Evolutionary conservation across 2,888 invertebrate species (phyloP), one percentile per base, ranked within the genome.

Genomic region (Nyleta sp.): DNA sequence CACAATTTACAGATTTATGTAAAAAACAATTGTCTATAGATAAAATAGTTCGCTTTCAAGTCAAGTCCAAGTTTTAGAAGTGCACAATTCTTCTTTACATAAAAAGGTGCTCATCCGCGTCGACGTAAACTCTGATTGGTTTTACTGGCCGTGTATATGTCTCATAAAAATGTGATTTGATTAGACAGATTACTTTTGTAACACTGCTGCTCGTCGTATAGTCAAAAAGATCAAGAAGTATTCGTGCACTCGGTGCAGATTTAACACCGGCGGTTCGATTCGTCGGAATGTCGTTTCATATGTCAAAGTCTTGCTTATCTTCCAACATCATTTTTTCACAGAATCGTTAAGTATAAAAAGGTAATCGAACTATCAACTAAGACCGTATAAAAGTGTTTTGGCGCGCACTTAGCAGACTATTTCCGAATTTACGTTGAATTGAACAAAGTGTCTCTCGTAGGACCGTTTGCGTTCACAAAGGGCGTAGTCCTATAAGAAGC

Each of bases 241-340:
- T 48, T 48, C 71, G 77, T 82, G 53, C 78, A 80, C 79, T 72
- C 74, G 75, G 74, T 79, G 52, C 48, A 80, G 50, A 62, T 42
- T 48, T 52, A 38, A 42, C 57, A 59, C 35, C 55, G 52, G 60
- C 53, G 44, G 8, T 55, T 78, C 52, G 50, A 57, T 64, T 72
- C 42, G 55, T 71, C 65, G 68, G 60, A 72, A 75, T 74, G 67
- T 77, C 57, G 2, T 67, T 60, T 55, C 59, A 24, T 55, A 57
- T 50, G 48, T 53, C n/a, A 42, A 76, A 77, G 57, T 60, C 57
- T 71, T 53, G 48, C 38, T 55, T 40, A 35, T 65, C 31, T 73
- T 72, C 13, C 2, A 17, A 20, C 24, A 53, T 44, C 22, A 8
- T 22, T 33, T 55, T 46, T 48, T 55, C 24, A 17, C 28, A 11